Evolutionary conservation across 2,888 invertebrate genomes (phyloP), one percentile per base, ranked within the genome.

Genomic region (Tenthredo scrophulariae): DNA sequence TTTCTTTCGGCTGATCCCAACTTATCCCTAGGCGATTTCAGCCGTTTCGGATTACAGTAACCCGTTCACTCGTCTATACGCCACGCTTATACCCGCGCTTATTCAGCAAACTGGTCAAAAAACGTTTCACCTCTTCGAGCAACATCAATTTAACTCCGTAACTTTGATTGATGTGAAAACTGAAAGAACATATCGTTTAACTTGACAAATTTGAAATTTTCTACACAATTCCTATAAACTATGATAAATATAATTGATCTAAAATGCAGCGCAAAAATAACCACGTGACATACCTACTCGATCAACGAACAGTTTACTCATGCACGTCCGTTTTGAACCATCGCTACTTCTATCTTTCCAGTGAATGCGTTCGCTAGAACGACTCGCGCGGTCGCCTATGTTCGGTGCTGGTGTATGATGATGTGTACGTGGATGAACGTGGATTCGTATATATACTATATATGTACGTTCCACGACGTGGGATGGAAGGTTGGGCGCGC

Each of bases 401-500:
- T 37, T 70, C 75, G 22, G 65, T 79, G 67, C 46, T 65, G 50
- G 50, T 70, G 84, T 84, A 46, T 54, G 74, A 26, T 70, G 22
- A 40, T 84, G 74, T 62, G 84, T 18, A 29, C 65, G 84, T 84
- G 79, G 43, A 50, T 43, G 84, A 22, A 26, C 70, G 65, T 84
- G 67, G 79, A 79, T 79, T 65, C 43, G 77, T 79, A 74, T 84
- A 50, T 79, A 77, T 54, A 54, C 29, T 6, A 43, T 40, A 43
- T 37, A 62, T n/a, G 22, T 40, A 80, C 40, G 80, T 67, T 33
- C 50, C 84, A 77, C 84, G 82, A 65, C 87, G 88, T 87, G 86
- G 87, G 86, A 87, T 86, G 87, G 86, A 87, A 85, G 85, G 80
- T 54, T 62, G 84, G 75, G 84, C 83, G 85, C 86, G 65, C 83